Evolutionary conservation across 2,797 vertebrate genomes (phyloP).

Genomic region (Australoheros facetus): DNA sequence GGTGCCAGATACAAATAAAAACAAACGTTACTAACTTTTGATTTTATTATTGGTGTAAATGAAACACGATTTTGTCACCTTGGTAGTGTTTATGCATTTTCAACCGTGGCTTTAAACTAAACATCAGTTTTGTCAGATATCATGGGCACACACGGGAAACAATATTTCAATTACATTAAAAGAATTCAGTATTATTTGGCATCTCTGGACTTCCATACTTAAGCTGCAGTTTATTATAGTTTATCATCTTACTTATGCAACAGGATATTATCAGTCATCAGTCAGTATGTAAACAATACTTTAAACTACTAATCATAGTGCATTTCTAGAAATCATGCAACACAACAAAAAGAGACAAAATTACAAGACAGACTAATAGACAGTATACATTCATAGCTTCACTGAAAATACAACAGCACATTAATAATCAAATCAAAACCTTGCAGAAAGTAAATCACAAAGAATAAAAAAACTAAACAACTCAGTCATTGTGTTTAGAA

Average conservation of each 20-base stretch:
- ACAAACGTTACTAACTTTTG: fast-evolving
- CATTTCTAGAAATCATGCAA: slow-evolving; percentile 60
- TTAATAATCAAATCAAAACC: slow-evolving; percentile 17
- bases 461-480: slow-evolving; percentile 8
- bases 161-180: background rate
- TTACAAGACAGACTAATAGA: slow-evolving; percentile 32
- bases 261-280: background rate
- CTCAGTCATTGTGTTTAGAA: slow-evolving; percentile 24
- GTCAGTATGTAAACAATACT: background rate
- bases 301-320: slow-evolving; percentile 13
- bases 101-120: fast-evolving
- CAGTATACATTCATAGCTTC: slow-evolving; percentile 30
- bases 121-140: background rate
- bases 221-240: background rate
- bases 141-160: background rate
- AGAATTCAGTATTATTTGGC: background rate
- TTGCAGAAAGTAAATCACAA: slow-evolving; percentile 12
- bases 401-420: slow-evolving; percentile 26
- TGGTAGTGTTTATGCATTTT: fast-evolving
- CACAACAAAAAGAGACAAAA: slow-evolving; percentile 45
- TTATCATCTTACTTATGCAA: background rate
- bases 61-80: fast-evolving
- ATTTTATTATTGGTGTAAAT: background rate
- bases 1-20: background rate
- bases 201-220: slow-evolving; percentile 15